Base-by-base conservation (phyloP, 2,888 invertebrate species). In the Melikaiella ostensackeni region DNA sequence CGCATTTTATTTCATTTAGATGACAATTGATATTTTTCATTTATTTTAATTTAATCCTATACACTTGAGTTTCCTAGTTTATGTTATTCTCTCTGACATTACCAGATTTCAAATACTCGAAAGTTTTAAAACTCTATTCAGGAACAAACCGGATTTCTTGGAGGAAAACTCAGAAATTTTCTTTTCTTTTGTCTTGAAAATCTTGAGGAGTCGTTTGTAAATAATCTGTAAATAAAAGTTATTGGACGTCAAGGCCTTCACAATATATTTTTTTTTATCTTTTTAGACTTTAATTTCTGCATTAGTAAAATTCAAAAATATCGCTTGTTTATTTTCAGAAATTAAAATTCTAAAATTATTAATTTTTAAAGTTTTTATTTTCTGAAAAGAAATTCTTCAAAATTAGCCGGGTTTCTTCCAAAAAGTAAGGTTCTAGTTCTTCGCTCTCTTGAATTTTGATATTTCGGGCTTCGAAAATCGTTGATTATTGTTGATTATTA, bases 161-260 rank as follows among this genome's bases (percentile, higher is more conserved):
- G 46, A 50, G 27, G 30, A 50, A 27, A 33, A 50, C 70, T 50
- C 50, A n/a, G n/a, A n/a, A 70, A 50, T 70, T 70, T 19, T 70
- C 30, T 70, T 70, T 70, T 42, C 19, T 70, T 70, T 70, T 46
- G 50, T 70, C 30, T 50, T 50, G 33, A 55, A 70, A 70, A 70
- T 70, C 30, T 70, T 50, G 70, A 30, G 46, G 70, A 66, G 66
- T 64, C 46, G 64, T 50, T 70, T 70, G 70, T 70, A 70, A 70
- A 70, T 70, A 70, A 70, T 70, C 27, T 70, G 50, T 70, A 70
- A 70, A 70, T 66, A 66, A 70, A 70, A 50, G 70, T 70, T 70
- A 70, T 70, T 50, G n/a, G 6, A 50, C 70, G 5, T 70, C 70
- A 30, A 70, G 50, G n/a, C 30, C 30, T 70, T 46, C 11, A 50